phyloP scores from a whole-genome alignment of 2,113 vertebrate species.

The Marcusenius ussheri region DNA sequence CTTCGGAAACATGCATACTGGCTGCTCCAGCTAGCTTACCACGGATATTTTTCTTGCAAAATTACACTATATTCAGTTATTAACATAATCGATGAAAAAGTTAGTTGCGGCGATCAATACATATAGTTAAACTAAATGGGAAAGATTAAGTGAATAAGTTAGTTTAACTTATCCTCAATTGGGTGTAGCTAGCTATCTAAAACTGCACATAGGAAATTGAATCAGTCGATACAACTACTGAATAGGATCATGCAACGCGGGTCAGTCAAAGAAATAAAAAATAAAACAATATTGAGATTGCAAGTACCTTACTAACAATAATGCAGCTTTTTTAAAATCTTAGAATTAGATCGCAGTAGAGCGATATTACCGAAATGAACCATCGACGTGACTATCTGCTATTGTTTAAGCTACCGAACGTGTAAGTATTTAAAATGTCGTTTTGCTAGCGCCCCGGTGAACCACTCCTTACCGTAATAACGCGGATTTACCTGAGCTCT shows the following conservation, averaged over 20 bases:
- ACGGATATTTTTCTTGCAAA: not conserved
- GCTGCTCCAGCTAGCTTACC: not conserved
- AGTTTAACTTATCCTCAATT: not conserved
- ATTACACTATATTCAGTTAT: not conserved
- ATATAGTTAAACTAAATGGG: not conserved
- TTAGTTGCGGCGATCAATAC: not conserved
- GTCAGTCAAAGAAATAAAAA: not conserved
- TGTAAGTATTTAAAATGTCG: not conserved
- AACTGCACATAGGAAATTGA: not conserved
- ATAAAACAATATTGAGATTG: not conserved
- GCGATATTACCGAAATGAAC: not conserved
- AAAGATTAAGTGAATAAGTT: not conserved
- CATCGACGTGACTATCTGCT: not conserved
- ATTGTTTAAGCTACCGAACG: not conserved
- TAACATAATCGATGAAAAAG: not conserved
- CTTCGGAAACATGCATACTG: not conserved
- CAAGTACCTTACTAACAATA: not conserved
- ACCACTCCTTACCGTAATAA: conserved; percentile 38
- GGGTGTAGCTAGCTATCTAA: not conserved
- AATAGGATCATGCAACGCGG: not conserved
- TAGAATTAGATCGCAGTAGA: not conserved
- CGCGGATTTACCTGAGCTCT: conserved; percentile 35
- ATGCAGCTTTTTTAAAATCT: not conserved
- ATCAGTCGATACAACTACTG: not conserved
- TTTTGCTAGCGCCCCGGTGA: not conserved